Percentiles rank a stretch among this genome's conserved stretches.
Conservation (phyloP, 2,113 vertebrate species). For the Microcebus murinus region DNA sequence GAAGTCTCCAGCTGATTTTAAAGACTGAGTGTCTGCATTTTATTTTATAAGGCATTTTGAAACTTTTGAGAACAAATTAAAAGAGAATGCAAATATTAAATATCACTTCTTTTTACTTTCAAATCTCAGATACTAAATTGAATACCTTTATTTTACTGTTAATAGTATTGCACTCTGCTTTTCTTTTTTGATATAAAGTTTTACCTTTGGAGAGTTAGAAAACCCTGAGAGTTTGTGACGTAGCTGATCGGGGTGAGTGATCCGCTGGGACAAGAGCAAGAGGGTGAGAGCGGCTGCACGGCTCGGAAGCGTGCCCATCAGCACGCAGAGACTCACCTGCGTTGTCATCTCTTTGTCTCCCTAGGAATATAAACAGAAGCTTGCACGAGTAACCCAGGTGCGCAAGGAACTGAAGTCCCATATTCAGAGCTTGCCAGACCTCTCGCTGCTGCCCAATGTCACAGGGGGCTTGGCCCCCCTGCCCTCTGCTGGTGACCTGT, state of each 20-base stretch:
- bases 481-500: constrained; percentile 97
- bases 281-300: background rate
- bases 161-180: background rate
- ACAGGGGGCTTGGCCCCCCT: constrained; percentile 97
- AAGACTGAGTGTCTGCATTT: background rate
- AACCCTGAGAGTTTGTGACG: background rate
- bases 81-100: background rate
- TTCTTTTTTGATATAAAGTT: background rate
- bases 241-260: background rate
- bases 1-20: background rate
- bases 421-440: constrained; percentile 98
- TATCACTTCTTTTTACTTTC: constrained; percentile 6
- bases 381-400: constrained; percentile 97
- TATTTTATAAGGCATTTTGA: constrained; percentile 28
- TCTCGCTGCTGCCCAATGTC: constrained; percentile 96
- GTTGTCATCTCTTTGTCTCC: constrained; percentile 44
- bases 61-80: background rate
- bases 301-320: background rate
- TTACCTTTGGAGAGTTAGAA: background rate
- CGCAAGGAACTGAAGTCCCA: constrained; percentile 99
- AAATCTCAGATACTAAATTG: background rate
- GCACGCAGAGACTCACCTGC: background rate
- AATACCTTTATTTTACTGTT: background rate
- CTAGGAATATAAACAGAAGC: constrained; percentile 99
- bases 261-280: background rate